These are phyloP conservation scores for Diogma glabrata DNA, from an alignment of 2,888 invertebrate species.

Conservation along the genomic window DNA sequence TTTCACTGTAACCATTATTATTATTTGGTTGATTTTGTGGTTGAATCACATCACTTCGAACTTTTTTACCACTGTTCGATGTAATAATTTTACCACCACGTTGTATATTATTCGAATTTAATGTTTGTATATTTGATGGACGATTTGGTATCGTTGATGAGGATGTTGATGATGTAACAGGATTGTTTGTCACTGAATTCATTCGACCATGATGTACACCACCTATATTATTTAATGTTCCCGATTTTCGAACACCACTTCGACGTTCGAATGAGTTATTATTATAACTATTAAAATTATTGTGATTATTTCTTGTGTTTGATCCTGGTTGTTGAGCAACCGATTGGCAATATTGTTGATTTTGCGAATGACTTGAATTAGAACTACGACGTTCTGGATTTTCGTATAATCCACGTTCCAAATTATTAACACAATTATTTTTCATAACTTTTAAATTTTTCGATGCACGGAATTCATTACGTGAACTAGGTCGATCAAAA, in stretches of 20 bases:
- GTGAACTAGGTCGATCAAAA: conserved; percentile 31
- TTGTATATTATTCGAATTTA: conserved; percentile 18
- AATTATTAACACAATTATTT: conserved; percentile 14
- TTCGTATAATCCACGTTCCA: conserved; percentile 28
- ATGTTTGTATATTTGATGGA: conserved; percentile 23
- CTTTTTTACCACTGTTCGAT: not conserved
- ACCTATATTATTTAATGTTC: conserved; percentile 31
- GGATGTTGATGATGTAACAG: conserved; percentile 5
- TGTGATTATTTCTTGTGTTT: conserved; percentile 11
- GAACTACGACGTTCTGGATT: conserved; percentile 32
- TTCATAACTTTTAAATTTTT: conserved; percentile 19
- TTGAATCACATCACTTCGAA: conserved; percentile 1
- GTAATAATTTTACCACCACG: conserved; percentile 1
- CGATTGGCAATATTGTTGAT: conserved; percentile 17
- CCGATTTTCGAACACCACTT: conserved; percentile 32
- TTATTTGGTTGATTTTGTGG: conserved; percentile 8
- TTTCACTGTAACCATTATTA: not conserved
- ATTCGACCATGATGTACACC: conserved; percentile 17
- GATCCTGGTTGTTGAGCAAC: too few relatives aligned
- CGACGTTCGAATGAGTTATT: conserved; percentile 32
- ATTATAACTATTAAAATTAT: conserved; percentile 11
- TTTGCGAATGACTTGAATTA: conserved; percentile 33
- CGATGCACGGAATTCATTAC: conserved; percentile 19
- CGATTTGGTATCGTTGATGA: conserved; percentile 9
- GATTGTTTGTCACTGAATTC: conserved; percentile 5